These are phyloP conservation scores for Brachypalpus laphriformis DNA, from an alignment of 2,888 invertebrate genomes.

Conservation along the genomic window DNA sequence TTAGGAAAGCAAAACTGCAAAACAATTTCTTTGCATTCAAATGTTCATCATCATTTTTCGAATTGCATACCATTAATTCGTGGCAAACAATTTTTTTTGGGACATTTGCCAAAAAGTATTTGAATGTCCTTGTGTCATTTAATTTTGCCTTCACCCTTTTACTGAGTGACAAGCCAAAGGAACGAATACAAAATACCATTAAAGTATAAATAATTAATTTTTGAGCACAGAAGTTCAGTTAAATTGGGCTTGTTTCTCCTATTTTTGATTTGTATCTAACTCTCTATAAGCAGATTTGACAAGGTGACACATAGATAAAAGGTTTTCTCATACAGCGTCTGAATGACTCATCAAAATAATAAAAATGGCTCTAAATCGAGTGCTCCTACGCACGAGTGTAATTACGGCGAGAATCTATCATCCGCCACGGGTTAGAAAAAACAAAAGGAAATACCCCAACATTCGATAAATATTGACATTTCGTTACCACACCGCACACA, in stretches of 20 bases:
- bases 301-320: no score
- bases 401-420: not conserved
- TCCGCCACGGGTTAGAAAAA: not conserved
- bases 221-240: not conserved
- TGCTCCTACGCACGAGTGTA: not conserved
- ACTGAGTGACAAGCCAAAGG: not conserved
- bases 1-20: not conserved
- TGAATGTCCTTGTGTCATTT: constrained; percentile 40
- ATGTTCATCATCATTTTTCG: not conserved
- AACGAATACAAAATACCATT: not conserved
- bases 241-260: not conserved
- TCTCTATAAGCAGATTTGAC: no score
- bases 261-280: no score
- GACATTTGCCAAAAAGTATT: constrained; percentile 27
- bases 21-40: not conserved
- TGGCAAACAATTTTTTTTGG: constrained; percentile 14
- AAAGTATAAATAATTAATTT: not conserved
- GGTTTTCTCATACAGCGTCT: no score
- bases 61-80: not conserved
- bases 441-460: not conserved
- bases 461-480: constrained; percentile 1
- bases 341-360: not conserved
- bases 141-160: constrained; percentile 43
- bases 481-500: not conserved
- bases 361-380: not conserved